Evolutionary conservation across 2,113 vertebrate genomes (phyloP), one percentile per base, ranked within the genome.

Genomic region (Lagenorhynchus albirostris): DNA sequence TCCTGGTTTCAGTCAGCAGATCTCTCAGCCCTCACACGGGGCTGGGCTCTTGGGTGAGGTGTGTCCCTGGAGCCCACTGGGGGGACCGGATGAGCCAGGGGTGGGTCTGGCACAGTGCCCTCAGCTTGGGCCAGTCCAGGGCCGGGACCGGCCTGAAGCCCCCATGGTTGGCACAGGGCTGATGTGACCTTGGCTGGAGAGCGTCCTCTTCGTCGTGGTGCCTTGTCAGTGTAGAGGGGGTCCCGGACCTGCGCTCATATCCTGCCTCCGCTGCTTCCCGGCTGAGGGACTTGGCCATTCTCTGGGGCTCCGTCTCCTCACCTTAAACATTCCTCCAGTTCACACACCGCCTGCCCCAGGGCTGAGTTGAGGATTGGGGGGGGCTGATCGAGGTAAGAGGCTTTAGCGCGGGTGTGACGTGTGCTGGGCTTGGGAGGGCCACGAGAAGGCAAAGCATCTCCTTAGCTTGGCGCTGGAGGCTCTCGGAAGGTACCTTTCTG

Each of bases 1-100:
- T 80, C 95, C 60, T 63, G 79, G 95, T 98, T 97, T 98, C 96
- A 89, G 84, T 94, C 65, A 0, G 68, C 70, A 86, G 36, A 55
- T 70, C 89, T 95, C 86, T 90, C 74, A 94, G 95, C 63, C 79
- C 89, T 65, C 83, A 96, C 94, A 94, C 92, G 0, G 1, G 83
- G 71, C 87, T 0, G 8, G 80, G 74, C 90, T 67, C 3, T 14
- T 92, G 91, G 74, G 84, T 47, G 47, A 92, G 95, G 93, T 23
- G 29, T 94, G 96, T 83, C 92, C 38, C 38, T 3, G 1, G 47
- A 88, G 85, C 85, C 94, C 81, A 23, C 95, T 93, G 96, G 97
- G 71, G 97, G 86, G 97, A 95, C 96, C 3, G 18, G 97, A 77
- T 18, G 60, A 65, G 89, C 94, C 84, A 15, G 94, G 79, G 50